phyloP scores from a whole-genome alignment of 2,113 vertebrate species.

The Tyrannus savana region DNA sequence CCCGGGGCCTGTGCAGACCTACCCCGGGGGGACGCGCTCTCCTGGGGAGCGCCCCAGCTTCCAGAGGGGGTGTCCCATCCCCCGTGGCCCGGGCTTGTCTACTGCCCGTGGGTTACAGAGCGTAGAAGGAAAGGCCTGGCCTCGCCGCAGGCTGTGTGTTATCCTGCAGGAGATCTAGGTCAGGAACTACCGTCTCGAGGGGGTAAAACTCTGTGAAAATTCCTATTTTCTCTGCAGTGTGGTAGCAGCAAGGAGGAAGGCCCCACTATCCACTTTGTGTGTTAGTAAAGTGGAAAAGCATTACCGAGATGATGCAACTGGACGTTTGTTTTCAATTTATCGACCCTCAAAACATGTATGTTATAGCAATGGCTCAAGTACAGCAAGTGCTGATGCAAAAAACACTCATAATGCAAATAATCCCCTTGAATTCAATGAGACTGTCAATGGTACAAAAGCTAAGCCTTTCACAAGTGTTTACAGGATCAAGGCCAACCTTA shows the following conservation, averaged over 20 bases:
- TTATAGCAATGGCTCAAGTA: background rate
- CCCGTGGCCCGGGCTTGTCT: rapidly evolving
- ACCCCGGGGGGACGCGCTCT: background rate
- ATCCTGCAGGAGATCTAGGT: background rate
- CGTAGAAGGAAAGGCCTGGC: background rate
- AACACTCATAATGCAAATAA: background rate
- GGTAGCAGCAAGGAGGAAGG: background rate
- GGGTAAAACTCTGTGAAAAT: background rate
- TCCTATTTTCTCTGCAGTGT: rapidly evolving
- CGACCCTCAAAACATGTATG: rapidly evolving
- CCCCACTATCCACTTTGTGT: background rate
- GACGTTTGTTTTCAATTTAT: background rate
- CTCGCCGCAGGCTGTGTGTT: too few species aligned
- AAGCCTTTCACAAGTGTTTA: background rate
- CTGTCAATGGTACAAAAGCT: background rate
- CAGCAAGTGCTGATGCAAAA: background rate
- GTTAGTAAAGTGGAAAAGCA: background rate
- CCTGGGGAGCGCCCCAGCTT: background rate
- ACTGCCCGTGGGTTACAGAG: rapidly evolving
- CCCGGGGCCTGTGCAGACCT: background rate
- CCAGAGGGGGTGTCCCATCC: background rate
- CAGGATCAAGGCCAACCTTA: rapidly evolving
- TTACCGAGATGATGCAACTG: background rate
- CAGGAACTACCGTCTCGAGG: background rate
- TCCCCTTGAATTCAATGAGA: background rate